Evolutionary conservation across 2,888 invertebrate species (phyloP), one percentile per base, ranked within the genome.

Genomic region (Aleiodes leptofemur): DNA sequence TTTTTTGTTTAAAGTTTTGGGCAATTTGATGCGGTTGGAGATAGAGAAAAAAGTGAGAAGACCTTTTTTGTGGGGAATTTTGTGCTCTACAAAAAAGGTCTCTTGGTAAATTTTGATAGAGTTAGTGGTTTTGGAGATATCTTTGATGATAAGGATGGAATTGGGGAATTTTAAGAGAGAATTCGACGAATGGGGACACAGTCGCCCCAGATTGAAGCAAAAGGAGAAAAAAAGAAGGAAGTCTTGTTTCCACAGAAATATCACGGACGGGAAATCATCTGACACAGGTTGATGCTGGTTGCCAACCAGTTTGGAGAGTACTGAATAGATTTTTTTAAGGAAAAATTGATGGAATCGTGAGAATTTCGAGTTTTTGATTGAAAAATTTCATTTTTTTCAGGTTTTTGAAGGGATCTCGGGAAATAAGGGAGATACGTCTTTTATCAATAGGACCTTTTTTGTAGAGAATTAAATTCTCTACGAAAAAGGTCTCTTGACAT

Each of bases 181-280:
- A 23, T 64, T 48, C 14, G 43, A 43, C 14, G 64, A 48, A 64
- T 64, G 48, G 64, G 48, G 48, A 64, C 48, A 64, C 48, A 64
- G 64, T 43, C 34, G 64, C 48, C 64, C 64, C 23, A 64, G 64
- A 64, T 64, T 43, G 64, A 3, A 6, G 7, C 16, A 48, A 43
- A 64, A 14, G 16, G 9, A 7, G 43, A 7, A 11, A 43, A 43
- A 43, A 43, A 9, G 7, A 3, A 43, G 8, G 43, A 11, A 43
- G 14, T 64, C 48, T 48, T 34, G 16, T 48, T 64, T 16, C n/a
- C 8, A 4, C 16, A 23, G 64, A 64, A 64, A 64, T 43, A 64
- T 64, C 64, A 64, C 16, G 43, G 43, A 64, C 64, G 64, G 64
- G 64, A 64, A 64, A 64, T 64, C 43, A 48, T 64, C 43, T 14